Base-by-base conservation (phyloP, 2,797 vertebrate genomes). In the Coracias cyanogaster region DNA sequence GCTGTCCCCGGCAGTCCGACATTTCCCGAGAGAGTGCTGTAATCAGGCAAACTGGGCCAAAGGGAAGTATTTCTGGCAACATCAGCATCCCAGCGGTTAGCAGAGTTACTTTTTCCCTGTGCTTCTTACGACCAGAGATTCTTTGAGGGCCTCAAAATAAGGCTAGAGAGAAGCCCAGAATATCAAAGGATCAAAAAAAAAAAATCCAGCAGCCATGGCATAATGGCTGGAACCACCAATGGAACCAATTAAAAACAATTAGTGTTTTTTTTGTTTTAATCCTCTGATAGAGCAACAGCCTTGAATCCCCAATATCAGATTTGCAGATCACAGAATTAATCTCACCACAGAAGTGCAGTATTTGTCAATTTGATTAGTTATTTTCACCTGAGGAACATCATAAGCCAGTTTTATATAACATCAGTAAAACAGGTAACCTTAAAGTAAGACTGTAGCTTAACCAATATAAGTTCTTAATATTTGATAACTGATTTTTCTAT, bases 251-350 rank as follows among this genome's bases (percentile, higher is more conserved):
- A 18, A 64, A 60, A 78, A 61, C 7, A 67, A 61, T 26, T 19
- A 10, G 3, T 49, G 6, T 3, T 91, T 86, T 39, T 87, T 65
- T 45, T 14, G 12, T 65, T 69, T 77, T 54, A 52, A 76, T 77
- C 73, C 26, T 86, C 61, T 81, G 52, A 88, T 37, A 82, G 61
- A 86, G 70, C n/a, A 94, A 71, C 78, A 92, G 81, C 91, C 89
- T 82, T 89, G 35, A 87, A 62, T 89, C 69, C 86, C 45, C 46
- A 89, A 15, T 29, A 76, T 0, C 2, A 2, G 24, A 90, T 93
- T 61, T 87, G 28, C 18, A 65, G 45, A 72, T 49, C 66, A 88
- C 31, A 79, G 48, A 84, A 76, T 92, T 79, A 78, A 81, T 65
- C 52, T 88, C 86, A 95, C 29, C 93, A 55, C 58, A 94, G 18